Base-by-base conservation (phyloP, 35 echinoderm and acorn worm species). In the Amphiura filiformis region DNA sequence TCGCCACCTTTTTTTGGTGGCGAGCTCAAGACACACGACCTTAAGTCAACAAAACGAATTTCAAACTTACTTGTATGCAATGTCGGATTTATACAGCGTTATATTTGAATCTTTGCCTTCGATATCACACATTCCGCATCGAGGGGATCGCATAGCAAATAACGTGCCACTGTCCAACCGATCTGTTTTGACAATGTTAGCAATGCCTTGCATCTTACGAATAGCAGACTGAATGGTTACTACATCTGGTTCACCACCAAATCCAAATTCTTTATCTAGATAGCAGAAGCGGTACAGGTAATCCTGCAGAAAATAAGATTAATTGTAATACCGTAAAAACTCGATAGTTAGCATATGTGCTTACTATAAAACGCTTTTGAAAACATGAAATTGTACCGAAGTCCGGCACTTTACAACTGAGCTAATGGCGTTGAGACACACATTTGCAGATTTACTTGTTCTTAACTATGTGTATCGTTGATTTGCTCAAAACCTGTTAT, bases 81-180 rank as follows among this genome's bases (percentile, higher is more conserved):
- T 70, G 17, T 70, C 26, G 7, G 9, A 3, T n/a, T 70, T 70
- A 70, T 18, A 70, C 1, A 70, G 1, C 7, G 61, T 70, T 11
- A 70, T 70, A n/a, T 70, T 30, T 30, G 61, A 23, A n/a, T 70
- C 61, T 11, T 70, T 11, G 15, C 61, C 61, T 70, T 70, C 61
- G 61, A 70, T 70, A 70, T 70, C 61, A 30, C 61, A 70, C 61
- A 70, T 70, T 70, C 61, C 61, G 26, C 61, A 70, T n/a, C 61
- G 9, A 3, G 61, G 61, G 26, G 61, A 70, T 70, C 28, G 15
- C 61, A 70, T 70, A 2, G 61, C 61, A 70, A 70, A 70, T 23
- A 70, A n/a, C 26, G 61, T 70, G 28, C 11, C 61, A n/a, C 61
- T 70, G 26, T 70, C 61, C 26, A 70, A 23, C 26, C 28, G 15